A percentile compares a stretch with the other conserved stretches of the same genome.
These are phyloP conservation scores for Ochotona curzoniae DNA, from an alignment of 2,113 vertebrate genomes.

Conservation along the genomic window DNA sequence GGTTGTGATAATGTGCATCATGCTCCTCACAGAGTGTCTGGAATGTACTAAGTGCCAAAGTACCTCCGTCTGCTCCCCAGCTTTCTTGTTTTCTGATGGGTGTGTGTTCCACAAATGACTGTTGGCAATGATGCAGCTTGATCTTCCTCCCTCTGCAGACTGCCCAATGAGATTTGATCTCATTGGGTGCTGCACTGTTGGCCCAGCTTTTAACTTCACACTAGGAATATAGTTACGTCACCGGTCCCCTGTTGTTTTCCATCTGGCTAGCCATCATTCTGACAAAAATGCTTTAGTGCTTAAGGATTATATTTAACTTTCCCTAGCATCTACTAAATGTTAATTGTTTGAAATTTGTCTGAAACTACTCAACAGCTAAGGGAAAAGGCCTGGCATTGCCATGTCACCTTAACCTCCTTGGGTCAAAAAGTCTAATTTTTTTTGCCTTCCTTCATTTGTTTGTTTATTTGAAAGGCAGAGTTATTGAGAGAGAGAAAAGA, in stretches of 20 bases:
- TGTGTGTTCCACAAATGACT: background rate
- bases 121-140: background rate
- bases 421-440: too few relatives aligned
- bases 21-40: background rate
- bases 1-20: background rate
- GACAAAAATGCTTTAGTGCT: background rate
- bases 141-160: background rate
- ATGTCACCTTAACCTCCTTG: background rate
- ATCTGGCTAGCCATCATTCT: background rate
- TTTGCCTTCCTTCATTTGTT: too few relatives aligned
- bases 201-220: background rate
- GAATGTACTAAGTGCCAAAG: background rate
- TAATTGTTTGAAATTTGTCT: background rate
- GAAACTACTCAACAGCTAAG: background rate
- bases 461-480: too few relatives aligned
- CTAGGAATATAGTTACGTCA: background rate
- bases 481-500: too few relatives aligned
- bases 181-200: background rate
- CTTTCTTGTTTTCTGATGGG: background rate
- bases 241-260: background rate
- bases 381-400: background rate
- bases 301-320: conserved; percentile 7
- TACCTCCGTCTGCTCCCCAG: background rate
- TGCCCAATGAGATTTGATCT: background rate
- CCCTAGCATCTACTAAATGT: conserved; percentile 6